Conservation (phyloP, 2,888 invertebrate genomes). For the Peribatodes rhomboidaria region DNA sequence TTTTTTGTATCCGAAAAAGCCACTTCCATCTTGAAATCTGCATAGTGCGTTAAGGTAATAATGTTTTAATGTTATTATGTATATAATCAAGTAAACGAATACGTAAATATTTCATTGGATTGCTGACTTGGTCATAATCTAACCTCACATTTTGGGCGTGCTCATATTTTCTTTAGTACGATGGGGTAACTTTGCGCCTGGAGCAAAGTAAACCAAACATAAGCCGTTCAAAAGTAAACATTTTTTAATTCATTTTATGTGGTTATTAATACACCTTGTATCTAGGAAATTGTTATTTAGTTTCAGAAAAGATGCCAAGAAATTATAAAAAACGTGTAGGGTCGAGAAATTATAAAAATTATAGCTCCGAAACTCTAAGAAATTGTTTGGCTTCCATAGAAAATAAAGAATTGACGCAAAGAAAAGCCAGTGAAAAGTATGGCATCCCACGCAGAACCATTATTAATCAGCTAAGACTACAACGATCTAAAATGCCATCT, state of each 20-base stretch:
- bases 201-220: conserved; percentile 7
- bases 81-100: no score
- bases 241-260: no score
- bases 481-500: conserved; percentile 3
- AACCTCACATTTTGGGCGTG: no score
- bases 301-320: conserved; percentile 41
- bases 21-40: not conserved
- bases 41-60: not conserved
- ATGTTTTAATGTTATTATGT: no score
- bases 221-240: conserved; percentile 6
- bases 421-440: conserved; percentile 35
- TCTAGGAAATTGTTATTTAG: conserved; percentile 34
- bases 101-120: not conserved
- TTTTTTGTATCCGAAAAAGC: not conserved
- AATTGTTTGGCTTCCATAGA: conserved; percentile 35
- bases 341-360: no score
- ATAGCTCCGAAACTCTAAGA: conserved; percentile 1
- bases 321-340: conserved; percentile 35
- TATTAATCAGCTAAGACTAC: conserved; percentile 22
- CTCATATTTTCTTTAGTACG: no score
- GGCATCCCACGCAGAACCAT: conserved; percentile 25
- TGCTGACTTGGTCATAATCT: no score
- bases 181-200: not conserved
- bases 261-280: no score
- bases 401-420: conserved; percentile 19